Percentiles rank a stretch among this genome's conserved stretches.
These are phyloP conservation scores for Pararge aegeria DNA, from an alignment of 1,140 invertebrate species.

Conservation along the genomic window DNA sequence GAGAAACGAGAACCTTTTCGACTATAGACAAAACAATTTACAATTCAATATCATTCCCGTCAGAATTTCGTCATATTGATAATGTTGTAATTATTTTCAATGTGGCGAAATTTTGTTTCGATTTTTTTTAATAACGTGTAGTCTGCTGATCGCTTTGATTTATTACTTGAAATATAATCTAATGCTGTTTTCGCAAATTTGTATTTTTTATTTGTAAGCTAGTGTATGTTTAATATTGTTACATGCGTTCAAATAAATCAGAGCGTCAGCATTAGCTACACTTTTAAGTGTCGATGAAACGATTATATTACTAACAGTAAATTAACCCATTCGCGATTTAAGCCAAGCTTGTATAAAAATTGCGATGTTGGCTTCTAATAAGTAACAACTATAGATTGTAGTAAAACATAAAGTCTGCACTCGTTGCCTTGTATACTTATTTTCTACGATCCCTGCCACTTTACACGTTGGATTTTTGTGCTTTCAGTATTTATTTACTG, in stretches of 20 bases:
- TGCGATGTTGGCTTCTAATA: constrained; percentile 73
- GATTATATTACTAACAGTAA: constrained; percentile 67
- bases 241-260: constrained; percentile 6
- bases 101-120: constrained; percentile 28
- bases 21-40: constrained; percentile 57
- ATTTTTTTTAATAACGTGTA: constrained; percentile 15
- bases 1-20: constrained; percentile 79
- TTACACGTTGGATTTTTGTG: constrained; percentile 52
- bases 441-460: constrained; percentile 58
- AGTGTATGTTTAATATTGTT: constrained; percentile 20
- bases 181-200: constrained; percentile 24
- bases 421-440: constrained; percentile 76
- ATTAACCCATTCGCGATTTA: constrained; percentile 72
- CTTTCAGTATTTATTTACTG: constrained; percentile 54
- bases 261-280: constrained; percentile 16
- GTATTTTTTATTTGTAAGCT: constrained; percentile 28
- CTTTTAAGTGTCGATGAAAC: constrained; percentile 47
- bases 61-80: constrained; percentile 31
- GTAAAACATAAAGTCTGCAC: constrained; percentile 78
- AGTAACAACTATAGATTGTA: constrained; percentile 65
- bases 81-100: constrained; percentile 13
- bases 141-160: constrained; percentile 45
- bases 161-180: constrained; percentile 22
- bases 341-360: constrained; percentile 68
- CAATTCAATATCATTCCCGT: constrained; percentile 31